Base-by-base conservation (phyloP, 2,113 vertebrate species). In the Hydrolagus affinis region DNA sequence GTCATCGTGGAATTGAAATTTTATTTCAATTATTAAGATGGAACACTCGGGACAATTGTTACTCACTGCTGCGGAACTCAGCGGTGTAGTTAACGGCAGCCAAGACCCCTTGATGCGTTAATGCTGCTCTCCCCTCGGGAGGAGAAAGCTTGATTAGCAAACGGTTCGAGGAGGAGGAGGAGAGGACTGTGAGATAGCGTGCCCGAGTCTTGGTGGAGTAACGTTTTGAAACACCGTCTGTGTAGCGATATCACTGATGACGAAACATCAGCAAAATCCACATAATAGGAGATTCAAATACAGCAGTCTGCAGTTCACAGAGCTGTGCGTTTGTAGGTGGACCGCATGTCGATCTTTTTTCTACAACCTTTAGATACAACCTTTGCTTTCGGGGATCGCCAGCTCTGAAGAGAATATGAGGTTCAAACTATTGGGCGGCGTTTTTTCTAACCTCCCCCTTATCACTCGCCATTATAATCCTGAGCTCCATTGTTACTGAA, bases 21-120 rank as follows among this genome's bases (percentile, higher is more conserved):
- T 83, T 83, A 66, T 66, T 60, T 32, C 23, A 83, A 21, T 30
- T 83, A 66, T 66, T 83, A 64, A 64, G 77, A 66, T 66, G 28
- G 25, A 66, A 44, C 8, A 75, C 21, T 56, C 21, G 32, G 32
- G 17, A 83, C 60, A 80, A 28, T 25, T 80, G 77, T 80, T 44
- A 44, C 44, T 80, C 12, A 80, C 9, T 30, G 25, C 0, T 11
- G 15, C 11, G 28, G 11, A 83, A 78, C 19, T 8, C 66, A 66
- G 25, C n/a, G 30, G 14, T 66, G 17, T 21, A 83, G 64, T 30
- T 66, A 83, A 66, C 25, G 17, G 75, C 19, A 66, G 60, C 59
- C 28, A 75, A 19, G 14, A 83, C 25, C 78, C 66, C 9, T 30
- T 83, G 15, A 8, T 66, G 77, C 23, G 17, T 30, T 83, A 30